Base-by-base conservation (phyloP, 2,888 invertebrate genomes). In the Drosophila anomalata region DNA sequence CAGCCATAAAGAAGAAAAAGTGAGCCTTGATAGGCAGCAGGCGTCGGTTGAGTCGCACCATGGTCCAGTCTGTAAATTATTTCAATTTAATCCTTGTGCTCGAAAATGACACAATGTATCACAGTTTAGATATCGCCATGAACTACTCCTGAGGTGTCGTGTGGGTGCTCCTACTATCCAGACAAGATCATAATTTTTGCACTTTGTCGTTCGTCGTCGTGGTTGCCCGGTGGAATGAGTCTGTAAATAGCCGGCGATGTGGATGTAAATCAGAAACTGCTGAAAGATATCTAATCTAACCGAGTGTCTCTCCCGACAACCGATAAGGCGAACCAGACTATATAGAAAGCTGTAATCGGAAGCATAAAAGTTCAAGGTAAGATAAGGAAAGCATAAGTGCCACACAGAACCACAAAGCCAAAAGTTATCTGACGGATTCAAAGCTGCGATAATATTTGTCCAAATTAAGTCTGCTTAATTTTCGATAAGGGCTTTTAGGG, bases 1-100 rank as follows among this genome's bases (percentile, higher is more conserved):
- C 96, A 77, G 95, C 96, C 94, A 97, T 96, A 83, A 97, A 96
- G 90, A 96, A 96, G 92, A 97, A 97, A 89, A 95, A 97, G 90
- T 97, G 97, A 0, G 95, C 95, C 93, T 97, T 97, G 53, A 97
- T 93, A 11, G 97, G 97, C 91, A 97, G 85, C 54, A 97, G 93
- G 46, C 93, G 93, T 77, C 89, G 93, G 90, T 97, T 95, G 56
- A 97, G 93, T 90, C 94, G 94, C 79, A 94, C 87, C 92, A 93
- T 94, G 77, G 72, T 88, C 31, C 41, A 63, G 65, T 67, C 20
- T 39, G 14, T 17, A 5, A 20, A 17, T 36, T 54, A 33, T 39
- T 46, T 51, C 17, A 29, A 5, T 24, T 4, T 11, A 22, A 36
- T 42, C 31, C 14, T 31, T 56, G 50, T 29, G 65, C 8, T 14